Conservation (phyloP, 2,888 invertebrate genomes). For the Adelphocoris suturalis region DNA sequence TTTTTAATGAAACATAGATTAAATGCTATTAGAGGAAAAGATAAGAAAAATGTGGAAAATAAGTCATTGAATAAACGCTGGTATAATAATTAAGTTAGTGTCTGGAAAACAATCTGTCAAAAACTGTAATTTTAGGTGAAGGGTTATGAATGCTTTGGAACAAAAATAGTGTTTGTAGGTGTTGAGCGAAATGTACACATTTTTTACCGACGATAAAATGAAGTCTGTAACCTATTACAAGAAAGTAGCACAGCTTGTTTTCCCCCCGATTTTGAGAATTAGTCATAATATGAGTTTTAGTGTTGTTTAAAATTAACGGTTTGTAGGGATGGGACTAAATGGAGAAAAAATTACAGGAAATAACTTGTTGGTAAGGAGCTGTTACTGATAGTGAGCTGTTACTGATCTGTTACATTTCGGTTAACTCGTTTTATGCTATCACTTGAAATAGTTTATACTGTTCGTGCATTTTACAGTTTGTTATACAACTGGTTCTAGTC, state of each 20-base stretch:
- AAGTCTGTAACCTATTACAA: conserved; percentile 44
- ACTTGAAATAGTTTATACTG: too few species aligned
- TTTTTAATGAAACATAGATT: not conserved
- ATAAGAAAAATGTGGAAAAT: not conserved
- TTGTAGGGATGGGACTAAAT: too few species aligned
- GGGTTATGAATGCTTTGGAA: conserved; percentile 24
- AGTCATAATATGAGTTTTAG: too few species aligned
- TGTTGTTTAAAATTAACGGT: not conserved
- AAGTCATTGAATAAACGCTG: conserved; percentile 31
- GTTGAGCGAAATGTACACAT: conserved; percentile 39
- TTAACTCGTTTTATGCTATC: too few species aligned
- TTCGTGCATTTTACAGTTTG: too few species aligned
- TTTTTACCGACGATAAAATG: conserved; percentile 2
- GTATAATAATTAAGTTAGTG: conserved; percentile 25
- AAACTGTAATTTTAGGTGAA: conserved; percentile 35
- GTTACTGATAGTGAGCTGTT: too few species aligned
- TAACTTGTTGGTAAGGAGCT: too few species aligned
- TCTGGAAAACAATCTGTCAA: not conserved
- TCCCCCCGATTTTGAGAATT: not conserved
- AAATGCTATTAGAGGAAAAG: not conserved
- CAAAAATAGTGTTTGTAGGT: conserved; percentile 25
- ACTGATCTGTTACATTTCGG: too few species aligned
- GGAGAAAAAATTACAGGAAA: not conserved
- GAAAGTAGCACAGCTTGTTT: conserved; percentile 26
- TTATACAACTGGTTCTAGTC: too few species aligned